Percentiles rank a stretch among this genome's conserved stretches.
Evolutionary conservation across 2,797 vertebrate genomes (phyloP).

Genomic region (Alexandromys oeconomus): DNA sequence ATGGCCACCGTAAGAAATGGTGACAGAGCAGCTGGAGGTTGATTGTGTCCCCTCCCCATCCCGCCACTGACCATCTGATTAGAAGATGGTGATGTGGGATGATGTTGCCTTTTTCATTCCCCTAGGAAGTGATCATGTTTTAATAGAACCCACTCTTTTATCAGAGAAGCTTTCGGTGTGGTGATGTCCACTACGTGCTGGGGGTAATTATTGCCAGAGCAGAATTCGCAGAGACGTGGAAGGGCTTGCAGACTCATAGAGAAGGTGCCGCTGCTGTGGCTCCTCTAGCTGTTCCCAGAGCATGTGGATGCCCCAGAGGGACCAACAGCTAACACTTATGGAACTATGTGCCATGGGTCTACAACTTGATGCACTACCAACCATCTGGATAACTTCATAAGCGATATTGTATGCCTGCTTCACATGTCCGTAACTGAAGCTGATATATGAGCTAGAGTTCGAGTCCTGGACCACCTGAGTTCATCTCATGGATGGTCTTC

Average conservation of each 20-base stretch:
- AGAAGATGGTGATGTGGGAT: background rate
- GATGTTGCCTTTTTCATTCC: background rate
- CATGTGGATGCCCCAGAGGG: background rate
- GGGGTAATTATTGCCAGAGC: background rate
- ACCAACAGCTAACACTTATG: background rate
- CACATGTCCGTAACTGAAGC: background rate
- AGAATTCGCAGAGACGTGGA: conserved; percentile 56
- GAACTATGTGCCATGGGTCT: background rate
- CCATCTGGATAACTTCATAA: background rate
- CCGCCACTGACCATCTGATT: background rate
- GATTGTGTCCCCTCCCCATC: background rate
- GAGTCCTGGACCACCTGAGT: conserved; percentile 26
- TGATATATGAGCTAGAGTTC: conserved; percentile 64
- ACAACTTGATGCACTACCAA: background rate
- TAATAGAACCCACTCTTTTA: background rate
- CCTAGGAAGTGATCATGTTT: background rate
- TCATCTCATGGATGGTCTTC: conserved; percentile 31
- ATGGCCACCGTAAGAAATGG: background rate
- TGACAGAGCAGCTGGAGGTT: background rate
- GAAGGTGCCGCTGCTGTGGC: background rate
- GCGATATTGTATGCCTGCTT: background rate
- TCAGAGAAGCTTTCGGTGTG: background rate
- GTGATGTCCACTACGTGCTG: background rate
- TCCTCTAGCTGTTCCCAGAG: background rate
- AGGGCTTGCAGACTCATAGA: background rate